Conservation (phyloP, 2,888 invertebrate species). For the Ditula angustiorana region DNA sequence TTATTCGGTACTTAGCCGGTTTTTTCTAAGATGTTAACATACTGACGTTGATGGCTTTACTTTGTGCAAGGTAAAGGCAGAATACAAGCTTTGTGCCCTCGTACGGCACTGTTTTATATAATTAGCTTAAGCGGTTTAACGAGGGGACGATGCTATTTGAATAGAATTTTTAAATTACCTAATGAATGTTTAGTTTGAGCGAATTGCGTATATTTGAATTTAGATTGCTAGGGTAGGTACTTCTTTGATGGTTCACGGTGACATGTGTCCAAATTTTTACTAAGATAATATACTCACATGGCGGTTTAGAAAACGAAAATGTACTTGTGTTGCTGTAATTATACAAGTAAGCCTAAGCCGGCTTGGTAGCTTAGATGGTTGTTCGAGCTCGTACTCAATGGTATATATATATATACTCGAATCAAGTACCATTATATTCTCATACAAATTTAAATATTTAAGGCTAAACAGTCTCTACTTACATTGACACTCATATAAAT, state of each 20-base stretch:
- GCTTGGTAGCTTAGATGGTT: no score
- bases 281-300: conserved; percentile 41
- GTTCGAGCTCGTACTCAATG: no score
- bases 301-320: not conserved
- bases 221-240: conserved; percentile 65
- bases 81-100: conserved; percentile 64
- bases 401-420: no score
- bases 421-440: no score
- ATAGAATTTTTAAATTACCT: conserved; percentile 68
- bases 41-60: conserved; percentile 23
- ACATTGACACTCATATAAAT: no score
- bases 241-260: conserved; percentile 57
- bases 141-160: conserved; percentile 62
- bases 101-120: conserved; percentile 74
- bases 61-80: conserved; percentile 51
- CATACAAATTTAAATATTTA: no score
- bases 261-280: conserved; percentile 78
- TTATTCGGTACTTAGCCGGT: no score
- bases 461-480: no score
- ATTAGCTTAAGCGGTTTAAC: conserved; percentile 83
- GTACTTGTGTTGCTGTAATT: conserved; percentile 45
- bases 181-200: conserved; percentile 83
- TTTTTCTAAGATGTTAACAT: not conserved
- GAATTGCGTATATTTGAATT: conserved; percentile 76
- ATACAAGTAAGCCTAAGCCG: no score